A percentile compares a stretch with the other conserved stretches of the same genome.
Conservation (phyloP, 2,797 vertebrate genomes). For the Sebastolobus alascanus region DNA sequence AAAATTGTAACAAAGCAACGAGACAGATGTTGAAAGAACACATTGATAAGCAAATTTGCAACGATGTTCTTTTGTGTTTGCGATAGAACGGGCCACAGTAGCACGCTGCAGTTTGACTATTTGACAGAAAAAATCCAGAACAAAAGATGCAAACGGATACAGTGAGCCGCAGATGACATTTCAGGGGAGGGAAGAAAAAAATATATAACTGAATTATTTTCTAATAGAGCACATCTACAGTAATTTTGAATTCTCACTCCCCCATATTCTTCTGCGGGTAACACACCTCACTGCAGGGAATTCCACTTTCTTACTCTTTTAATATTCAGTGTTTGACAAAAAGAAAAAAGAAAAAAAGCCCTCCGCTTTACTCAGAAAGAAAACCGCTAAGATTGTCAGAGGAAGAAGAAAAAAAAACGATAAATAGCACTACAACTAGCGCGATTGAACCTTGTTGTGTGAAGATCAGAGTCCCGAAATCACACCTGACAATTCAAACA, state of each 20-base stretch:
- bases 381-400: slow-evolving; percentile 71
- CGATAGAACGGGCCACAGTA: slow-evolving; percentile 49
- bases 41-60: slow-evolving; percentile 75
- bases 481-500: slow-evolving; percentile 98
- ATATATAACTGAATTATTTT: slow-evolving; percentile 60
- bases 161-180: slow-evolving; percentile 63
- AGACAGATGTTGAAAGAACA: slow-evolving; percentile 72
- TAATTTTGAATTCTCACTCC: slow-evolving; percentile 73
- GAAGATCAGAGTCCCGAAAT: slow-evolving; percentile 96
- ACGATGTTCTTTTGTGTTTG: slow-evolving; percentile 70
- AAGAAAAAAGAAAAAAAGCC: slow-evolving; percentile 46
- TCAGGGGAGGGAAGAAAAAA: slow-evolving; percentile 28
- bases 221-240: slow-evolving; percentile 64
- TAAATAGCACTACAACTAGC: slow-evolving; percentile 91
- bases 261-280: slow-evolving; percentile 70
- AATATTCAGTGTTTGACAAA: slow-evolving; percentile 76
- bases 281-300: slow-evolving; percentile 80
- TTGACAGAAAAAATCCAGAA: slow-evolving; percentile 74
- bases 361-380: slow-evolving; percentile 64
- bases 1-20: slow-evolving; percentile 69
- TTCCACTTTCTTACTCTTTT: slow-evolving; percentile 76
- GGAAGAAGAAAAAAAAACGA: slow-evolving; percentile 73
- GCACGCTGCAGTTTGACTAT: slow-evolving; percentile 64
- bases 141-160: slow-evolving; percentile 73
- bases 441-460: slow-evolving; percentile 92